Evolutionary conservation across 2,113 vertebrate species (phyloP).

Genomic region (Osmerus eperlanus): DNA sequence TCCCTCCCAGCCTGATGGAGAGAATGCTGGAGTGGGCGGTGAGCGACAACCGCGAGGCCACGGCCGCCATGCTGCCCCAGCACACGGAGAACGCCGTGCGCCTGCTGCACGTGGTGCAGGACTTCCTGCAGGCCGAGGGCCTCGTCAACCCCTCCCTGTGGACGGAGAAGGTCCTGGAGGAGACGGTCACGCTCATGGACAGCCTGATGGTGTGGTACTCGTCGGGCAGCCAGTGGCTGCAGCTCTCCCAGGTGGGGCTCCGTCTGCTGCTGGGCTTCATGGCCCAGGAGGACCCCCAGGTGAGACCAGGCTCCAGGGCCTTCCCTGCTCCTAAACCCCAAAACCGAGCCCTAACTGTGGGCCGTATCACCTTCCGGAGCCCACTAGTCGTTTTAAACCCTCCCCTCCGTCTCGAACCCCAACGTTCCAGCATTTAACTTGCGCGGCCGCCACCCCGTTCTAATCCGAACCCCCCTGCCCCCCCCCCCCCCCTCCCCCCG

Average conservation of each 20-base stretch:
- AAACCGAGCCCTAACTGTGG: not conserved
- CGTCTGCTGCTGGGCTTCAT: conserved; percentile 93
- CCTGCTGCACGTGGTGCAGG: conserved; percentile 87
- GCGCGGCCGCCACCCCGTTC: not conserved
- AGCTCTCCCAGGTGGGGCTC: conserved; percentile 89
- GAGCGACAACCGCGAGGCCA: conserved; percentile 86
- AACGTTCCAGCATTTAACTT: not conserved
- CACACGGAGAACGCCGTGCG: conserved; percentile 91
- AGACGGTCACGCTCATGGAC: conserved; percentile 88
- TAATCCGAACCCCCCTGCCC: not conserved
- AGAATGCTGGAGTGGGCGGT: conserved; percentile 94
- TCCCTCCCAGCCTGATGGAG: conserved; percentile 82
- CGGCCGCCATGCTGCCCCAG: conserved; percentile 72
- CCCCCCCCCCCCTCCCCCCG: not conserved
- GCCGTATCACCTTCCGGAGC: too few relatives aligned
- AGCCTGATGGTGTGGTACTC: conserved; percentile 89
- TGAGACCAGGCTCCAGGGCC: conserved; percentile 45
- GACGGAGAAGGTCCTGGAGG: conserved; percentile 94
- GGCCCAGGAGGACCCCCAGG: conserved; percentile 88
- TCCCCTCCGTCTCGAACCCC: too few relatives aligned
- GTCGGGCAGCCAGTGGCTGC: conserved; percentile 76
- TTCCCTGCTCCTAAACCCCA: not conserved
- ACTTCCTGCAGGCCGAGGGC: conserved; percentile 93
- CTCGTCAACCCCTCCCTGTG: conserved; percentile 84
- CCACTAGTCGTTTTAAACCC: too few relatives aligned